Base-by-base conservation (phyloP, 2,888 invertebrate genomes). In the Chymomyza amoena region DNA sequence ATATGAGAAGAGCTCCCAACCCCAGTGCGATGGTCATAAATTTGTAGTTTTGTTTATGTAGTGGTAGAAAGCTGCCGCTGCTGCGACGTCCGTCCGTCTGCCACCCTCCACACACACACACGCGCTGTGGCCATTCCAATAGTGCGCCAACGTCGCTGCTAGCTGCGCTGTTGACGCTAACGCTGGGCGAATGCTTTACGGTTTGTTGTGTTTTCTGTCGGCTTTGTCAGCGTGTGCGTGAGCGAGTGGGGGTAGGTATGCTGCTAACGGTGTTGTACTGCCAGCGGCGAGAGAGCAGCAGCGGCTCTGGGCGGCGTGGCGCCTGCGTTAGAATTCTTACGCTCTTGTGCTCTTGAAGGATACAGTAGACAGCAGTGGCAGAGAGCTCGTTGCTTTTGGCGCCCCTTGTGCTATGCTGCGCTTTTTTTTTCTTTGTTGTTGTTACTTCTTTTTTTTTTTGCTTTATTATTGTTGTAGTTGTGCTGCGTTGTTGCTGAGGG, bases 11-110 rank as follows among this genome's bases (percentile, higher is more conserved):
- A 15, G 59, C 60, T 39, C 62, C 50, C 59, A 59, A 6, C 65
- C 51, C 51, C 36, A 84, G 82, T 87, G 74, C 90, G 74, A 73
- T 90, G 90, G 91, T 91, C 91, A 88, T 90, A 91, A 91, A 90
- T 90, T 45, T 90, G 90, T 89, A 90, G 84, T 89, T 86, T 81
- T 84, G 85, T 90, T 90, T 90, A 89, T 90, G 89, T 88, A 73
- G 83, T 78, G 72, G 45, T 60, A 20, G 61, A 16, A 10, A 16
- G 50, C 65, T 45, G 66, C 50, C 18, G 45, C 63, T 20, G 60
- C 51, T 13, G 54, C 16, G n/a, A n/a, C n/a, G n/a, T 39, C 63
- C 52, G 61, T 18, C 60, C 32, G 66, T n/a, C 16, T 4, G 18
- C 54, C 54, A 54, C 20, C 54, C 54, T n/a, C 1, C 7, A 39